Evolutionary conservation across 2,888 invertebrate genomes (phyloP), one percentile per base, ranked within the genome.

Genomic region (Philopedon plagiatum): DNA sequence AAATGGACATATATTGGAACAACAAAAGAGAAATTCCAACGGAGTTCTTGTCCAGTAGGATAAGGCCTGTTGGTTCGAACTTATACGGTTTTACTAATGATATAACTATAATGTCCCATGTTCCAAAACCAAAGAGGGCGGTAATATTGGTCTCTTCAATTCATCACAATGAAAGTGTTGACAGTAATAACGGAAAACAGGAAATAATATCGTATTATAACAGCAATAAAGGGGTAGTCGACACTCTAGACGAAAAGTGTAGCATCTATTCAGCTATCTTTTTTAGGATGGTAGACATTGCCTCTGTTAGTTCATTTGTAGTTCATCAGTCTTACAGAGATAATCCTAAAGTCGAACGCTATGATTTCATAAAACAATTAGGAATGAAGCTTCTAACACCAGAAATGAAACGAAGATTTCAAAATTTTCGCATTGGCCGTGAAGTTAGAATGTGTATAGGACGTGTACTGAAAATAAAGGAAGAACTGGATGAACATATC

Each of bases 21-120:
- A 80, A 34, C 80, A 80, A 75, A 69, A 66, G 44, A 77, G 44
- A 78, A 65, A 78, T 80, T 66, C 80, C 80, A 18, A 18, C 60
- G 18, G 73, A 78, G 71, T 81, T 81, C n/a, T 71, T 76, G 56
- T 76, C 78, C 15, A 54, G 57, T 23, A 75, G 71, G 62, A 37
- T 29, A 21, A 69, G 63, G 46, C 15, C 15, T 15, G 18, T 44
- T 15, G 44, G 44, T 44, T 44, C 44, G 2, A n/a, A n/a, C n/a
- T n/a, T n/a, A n/a, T n/a, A n/a, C n/a, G n/a, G n/a, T n/a, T n/a
- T n/a, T n/a, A n/a, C 15, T 2, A 44, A 44, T 15, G 15, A 44
- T 15, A 11, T 44, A 15, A 44, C 44, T 2, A 44, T 15, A 15
- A 8, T 44, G 2, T 29, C 54, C 11, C 54, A 54, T 54, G 54